A percentile compares a stretch with the other conserved stretches of the same genome.
Evolutionary conservation across 2,113 vertebrate species (phyloP).

Genomic region (Oryzias melastigma): DNA sequence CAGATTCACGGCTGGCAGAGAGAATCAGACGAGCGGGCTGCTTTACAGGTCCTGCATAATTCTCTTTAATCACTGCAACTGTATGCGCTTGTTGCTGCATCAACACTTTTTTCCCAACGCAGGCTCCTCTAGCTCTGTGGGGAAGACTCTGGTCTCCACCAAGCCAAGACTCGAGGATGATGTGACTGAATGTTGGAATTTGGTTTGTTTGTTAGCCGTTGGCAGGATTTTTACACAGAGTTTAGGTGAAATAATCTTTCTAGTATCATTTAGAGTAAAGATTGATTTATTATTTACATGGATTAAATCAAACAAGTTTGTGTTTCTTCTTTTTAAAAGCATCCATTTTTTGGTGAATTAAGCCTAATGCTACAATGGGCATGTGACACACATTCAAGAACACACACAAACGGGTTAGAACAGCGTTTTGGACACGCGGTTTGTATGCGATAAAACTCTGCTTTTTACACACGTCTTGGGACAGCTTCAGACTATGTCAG

Average conservation of each 20-base stretch:
- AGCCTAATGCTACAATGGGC: too few species aligned
- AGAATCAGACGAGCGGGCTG: constrained; percentile 35
- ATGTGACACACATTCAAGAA: too few species aligned
- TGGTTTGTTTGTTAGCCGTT: neutral
- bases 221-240: constrained; percentile 3
- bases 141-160: constrained; percentile 3
- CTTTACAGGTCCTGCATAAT: constrained; percentile 58
- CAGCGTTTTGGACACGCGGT: too few species aligned
- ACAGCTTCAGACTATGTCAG: too few species aligned
- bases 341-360: too few species aligned
- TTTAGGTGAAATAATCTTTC: constrained; percentile 18
- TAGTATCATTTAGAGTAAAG: neutral
- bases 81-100: constrained; percentile 32
- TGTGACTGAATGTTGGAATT: neutral
- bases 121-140: neutral
- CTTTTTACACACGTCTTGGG: too few species aligned
- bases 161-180: neutral
- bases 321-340: constrained; percentile 16
- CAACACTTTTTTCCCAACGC: constrained; percentile 32
- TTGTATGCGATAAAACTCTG: too few species aligned
- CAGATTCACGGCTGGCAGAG: constrained; percentile 48
- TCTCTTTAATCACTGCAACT: constrained; percentile 59
- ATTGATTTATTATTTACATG: constrained; percentile 51
- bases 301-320: constrained; percentile 41
- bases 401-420: too few species aligned